A percentile compares a stretch with the other conserved stretches of the same genome.
Conservation (phyloP, 2,797 vertebrate genomes). For the Chaenodraco wilsoni region DNA sequence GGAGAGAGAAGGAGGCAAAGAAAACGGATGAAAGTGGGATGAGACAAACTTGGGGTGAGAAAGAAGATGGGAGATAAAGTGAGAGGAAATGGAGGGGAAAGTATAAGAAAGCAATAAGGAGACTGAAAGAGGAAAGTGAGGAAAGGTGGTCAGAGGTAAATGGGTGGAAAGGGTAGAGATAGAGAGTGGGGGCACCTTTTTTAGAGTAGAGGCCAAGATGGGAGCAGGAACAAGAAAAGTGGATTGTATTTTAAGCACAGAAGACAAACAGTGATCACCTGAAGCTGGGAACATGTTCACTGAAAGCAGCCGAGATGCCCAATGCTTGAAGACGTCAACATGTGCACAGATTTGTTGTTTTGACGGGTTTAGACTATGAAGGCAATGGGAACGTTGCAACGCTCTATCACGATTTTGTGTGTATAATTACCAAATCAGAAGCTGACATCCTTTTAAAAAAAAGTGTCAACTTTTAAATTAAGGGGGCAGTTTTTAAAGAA, state of each 20-base stretch:
- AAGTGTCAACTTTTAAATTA: neutral
- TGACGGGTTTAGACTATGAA: neutral
- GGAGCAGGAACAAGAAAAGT: neutral
- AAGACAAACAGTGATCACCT: too few species aligned
- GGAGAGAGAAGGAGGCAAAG: neutral
- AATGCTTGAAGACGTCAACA: too few species aligned
- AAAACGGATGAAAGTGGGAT: neutral
- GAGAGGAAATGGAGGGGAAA: constrained; percentile 17
- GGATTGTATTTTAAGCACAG: neutral
- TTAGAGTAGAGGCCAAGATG: neutral
- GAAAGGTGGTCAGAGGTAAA: neutral
- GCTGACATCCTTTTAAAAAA: neutral
- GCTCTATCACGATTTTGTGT: neutral
- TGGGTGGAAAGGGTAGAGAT: neutral
- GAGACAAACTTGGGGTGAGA: neutral
- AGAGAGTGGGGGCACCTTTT: neutral
- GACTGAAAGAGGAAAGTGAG: neutral
- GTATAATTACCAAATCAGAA: neutral
- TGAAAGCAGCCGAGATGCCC: neutral
- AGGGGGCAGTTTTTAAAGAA: too few species aligned
- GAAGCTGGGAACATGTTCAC: neutral
- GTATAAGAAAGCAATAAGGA: neutral
- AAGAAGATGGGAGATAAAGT: neutral
- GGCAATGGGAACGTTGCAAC: too few species aligned
- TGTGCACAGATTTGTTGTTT: neutral